A percentile compares a stretch with the other conserved stretches of the same genome.
phyloP scores from a whole-genome alignment of 2,888 invertebrate species.

The Anticlea derivata region DNA sequence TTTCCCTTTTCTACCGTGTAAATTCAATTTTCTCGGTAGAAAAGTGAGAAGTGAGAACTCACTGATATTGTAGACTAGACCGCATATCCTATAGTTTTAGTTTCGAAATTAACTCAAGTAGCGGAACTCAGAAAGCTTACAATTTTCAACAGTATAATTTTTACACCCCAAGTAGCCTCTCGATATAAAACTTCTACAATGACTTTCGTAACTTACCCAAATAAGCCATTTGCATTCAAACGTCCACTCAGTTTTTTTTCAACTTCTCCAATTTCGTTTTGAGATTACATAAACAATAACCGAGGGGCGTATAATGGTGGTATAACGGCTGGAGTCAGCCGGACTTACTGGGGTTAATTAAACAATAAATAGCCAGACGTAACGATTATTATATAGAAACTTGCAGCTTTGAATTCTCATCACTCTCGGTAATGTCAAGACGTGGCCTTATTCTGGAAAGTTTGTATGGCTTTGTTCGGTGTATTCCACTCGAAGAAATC shows the following conservation, averaged over 20 bases:
- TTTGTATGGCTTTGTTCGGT: conserved; percentile 1
- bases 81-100: no score
- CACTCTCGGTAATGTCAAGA: conserved; percentile 80
- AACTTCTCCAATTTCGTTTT: conserved; percentile 65
- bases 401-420: conserved; percentile 79
- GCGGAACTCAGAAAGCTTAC: background rate
- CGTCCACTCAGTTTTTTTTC: conserved; percentile 45
- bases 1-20: no score
- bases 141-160: conserved; percentile 13
- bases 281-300: conserved; percentile 70
- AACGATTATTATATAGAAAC: conserved; percentile 80
- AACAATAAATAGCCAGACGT: conserved; percentile 77
- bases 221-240: conserved; percentile 37
- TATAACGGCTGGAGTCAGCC: conserved; percentile 53
- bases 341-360: conserved; percentile 63
- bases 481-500: no score
- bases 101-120: no score
- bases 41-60: no score
- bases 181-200: conserved; percentile 13
- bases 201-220: conserved; percentile 23
- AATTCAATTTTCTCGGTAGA: no score
- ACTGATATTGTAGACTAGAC: no score
- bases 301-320: conserved; percentile 53
- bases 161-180: conserved; percentile 5
- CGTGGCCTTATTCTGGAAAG: conserved; percentile 53